Percentiles rank a stretch among this genome's conserved stretches.
These are phyloP conservation scores for Platerodrilus igneus DNA, from an alignment of 2,888 invertebrate species.

Conservation along the genomic window DNA sequence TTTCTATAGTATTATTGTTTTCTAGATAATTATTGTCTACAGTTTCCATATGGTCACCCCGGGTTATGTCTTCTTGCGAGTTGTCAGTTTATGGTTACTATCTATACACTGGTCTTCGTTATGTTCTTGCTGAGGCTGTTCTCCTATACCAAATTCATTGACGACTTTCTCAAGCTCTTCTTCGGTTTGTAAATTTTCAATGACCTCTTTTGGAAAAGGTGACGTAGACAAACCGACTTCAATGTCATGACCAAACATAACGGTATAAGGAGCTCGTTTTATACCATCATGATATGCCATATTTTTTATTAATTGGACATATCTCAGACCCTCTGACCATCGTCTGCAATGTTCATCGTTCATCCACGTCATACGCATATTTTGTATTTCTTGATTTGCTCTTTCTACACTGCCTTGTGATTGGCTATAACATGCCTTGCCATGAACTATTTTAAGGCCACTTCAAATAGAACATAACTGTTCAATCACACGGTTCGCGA, in stretches of 20 bases:
- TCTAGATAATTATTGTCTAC: not conserved
- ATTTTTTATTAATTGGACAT: conserved; percentile 24
- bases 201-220: conserved; percentile 19
- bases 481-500: conserved; percentile 11
- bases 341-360: conserved; percentile 14
- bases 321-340: conserved; percentile 22
- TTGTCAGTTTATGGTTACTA: not conserved
- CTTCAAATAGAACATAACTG: conserved; percentile 14
- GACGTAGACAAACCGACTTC: conserved; percentile 18
- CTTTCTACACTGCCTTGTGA: conserved; percentile 16
- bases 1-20: too few relatives aligned
- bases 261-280: conserved; percentile 20
- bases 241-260: conserved; percentile 22
- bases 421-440: conserved; percentile 20
- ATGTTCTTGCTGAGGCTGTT: not conserved
- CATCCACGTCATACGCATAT: conserved; percentile 17
- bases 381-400: conserved; percentile 19
- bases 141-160: conserved; percentile 4
- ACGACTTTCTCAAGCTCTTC: conserved; percentile 17
- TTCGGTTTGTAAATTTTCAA: conserved; percentile 20
- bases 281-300: conserved; percentile 21
- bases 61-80: conserved; percentile 2
- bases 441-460: conserved; percentile 21
- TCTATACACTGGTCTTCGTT: conserved; percentile 2
- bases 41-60: not conserved